A percentile compares a stretch with the other conserved stretches of the same genome.
These are phyloP conservation scores for Scolopax mira DNA, from an alignment of 2,113 vertebrate species.

Conservation along the genomic window DNA sequence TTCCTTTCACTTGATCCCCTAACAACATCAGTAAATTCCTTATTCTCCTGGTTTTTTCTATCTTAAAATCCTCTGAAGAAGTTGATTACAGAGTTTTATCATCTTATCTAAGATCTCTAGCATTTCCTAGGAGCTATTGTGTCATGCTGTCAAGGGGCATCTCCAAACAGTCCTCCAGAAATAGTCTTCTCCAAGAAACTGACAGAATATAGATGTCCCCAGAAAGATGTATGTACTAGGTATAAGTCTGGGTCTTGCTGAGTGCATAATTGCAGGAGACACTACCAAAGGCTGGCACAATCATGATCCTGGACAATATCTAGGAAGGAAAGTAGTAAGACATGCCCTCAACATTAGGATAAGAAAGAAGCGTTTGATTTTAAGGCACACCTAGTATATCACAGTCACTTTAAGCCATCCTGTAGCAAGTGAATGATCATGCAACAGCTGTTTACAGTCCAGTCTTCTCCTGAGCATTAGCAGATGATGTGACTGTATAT, in stretches of 20 bases:
- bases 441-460: background rate
- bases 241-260: background rate
- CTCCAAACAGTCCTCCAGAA: background rate
- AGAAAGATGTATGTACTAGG: background rate
- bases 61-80: background rate
- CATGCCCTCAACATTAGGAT: background rate
- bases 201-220: background rate
- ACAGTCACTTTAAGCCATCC: background rate
- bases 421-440: background rate
- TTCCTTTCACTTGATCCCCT: background rate
- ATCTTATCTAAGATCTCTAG: background rate
- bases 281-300: background rate
- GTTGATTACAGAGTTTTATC: background rate
- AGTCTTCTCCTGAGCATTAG: background rate
- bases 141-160: background rate
- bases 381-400: background rate
- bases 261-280: background rate
- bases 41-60: background rate
- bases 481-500: background rate
- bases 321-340: background rate
- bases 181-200: background rate
- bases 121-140: background rate
- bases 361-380: background rate
- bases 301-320: background rate
- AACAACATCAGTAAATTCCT: background rate